phyloP scores from a whole-genome alignment of 2,113 vertebrate species.

The Atractosteus spatula region DNA sequence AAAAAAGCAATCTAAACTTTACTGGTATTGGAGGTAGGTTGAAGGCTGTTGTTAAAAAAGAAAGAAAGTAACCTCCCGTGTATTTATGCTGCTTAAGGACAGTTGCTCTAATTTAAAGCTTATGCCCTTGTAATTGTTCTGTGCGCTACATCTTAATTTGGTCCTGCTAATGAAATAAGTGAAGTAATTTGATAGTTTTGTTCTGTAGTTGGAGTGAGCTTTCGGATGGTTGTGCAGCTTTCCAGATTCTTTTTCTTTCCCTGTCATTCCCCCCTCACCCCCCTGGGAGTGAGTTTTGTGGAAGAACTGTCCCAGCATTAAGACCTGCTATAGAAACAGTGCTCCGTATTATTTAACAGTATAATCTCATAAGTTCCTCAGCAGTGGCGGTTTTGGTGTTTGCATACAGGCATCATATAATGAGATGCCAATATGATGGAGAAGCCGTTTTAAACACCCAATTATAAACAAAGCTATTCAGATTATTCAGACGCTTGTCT shows the following conservation, averaged over 20 bases:
- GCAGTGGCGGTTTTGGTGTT: conserved; percentile 15
- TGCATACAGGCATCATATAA: conserved; percentile 22
- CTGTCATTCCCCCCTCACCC: background rate
- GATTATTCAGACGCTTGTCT: conserved; percentile 59
- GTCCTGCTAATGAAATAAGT: no score
- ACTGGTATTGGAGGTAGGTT: no score
- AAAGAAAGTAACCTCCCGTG: no score
- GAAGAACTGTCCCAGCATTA: conserved; percentile 4
- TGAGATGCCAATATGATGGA: conserved; percentile 27
- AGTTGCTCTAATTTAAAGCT: no score
- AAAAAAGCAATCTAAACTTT: no score
- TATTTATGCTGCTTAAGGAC: no score
- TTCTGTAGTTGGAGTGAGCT: background rate
- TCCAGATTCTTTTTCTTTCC: background rate
- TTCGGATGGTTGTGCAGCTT: background rate
- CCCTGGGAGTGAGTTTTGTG: conserved; percentile 8
- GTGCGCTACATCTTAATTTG: no score
- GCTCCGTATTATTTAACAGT: conserved; percentile 25
- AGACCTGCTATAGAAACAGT: background rate
- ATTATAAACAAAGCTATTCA: conserved; percentile 59
- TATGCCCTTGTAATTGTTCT: no score
- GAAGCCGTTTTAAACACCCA: conserved; percentile 35
- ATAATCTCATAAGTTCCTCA: conserved; percentile 25
- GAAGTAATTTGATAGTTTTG: no score
- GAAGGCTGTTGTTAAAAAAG: no score